Evolutionary conservation across 2,113 vertebrate species (phyloP), one percentile per base, ranked within the genome.

Genomic region (Ophiodon elongatus): DNA sequence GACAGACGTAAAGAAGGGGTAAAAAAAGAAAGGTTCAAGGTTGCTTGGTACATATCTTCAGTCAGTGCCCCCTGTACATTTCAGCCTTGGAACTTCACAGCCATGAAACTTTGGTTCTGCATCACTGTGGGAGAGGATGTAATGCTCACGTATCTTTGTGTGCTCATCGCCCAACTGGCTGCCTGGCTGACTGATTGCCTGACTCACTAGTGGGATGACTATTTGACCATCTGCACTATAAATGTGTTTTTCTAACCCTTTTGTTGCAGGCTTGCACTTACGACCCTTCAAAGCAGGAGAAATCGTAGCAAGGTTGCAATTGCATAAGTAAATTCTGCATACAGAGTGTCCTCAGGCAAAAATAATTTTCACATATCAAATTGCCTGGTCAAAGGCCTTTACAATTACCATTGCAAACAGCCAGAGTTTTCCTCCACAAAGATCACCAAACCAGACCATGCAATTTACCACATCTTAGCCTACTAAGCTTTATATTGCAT

Each of bases 21-120:
- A 67, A 50, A 86, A 79, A 84, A 77, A 64, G 81, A 85, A 79
- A 68, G 81, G 86, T 92, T 93, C 89, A 94, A 93, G 90, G 92
- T 93, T 93, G 90, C 70, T 84, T 84, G 70, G 80, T 78, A 84
- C 89, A 87, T 90, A 91, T 93, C 91, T 93, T 92, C 87, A 92
- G 75, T 90, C 89, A 54, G 82, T 73, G 67, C 56, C 72, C 78
- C 81, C 84, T 76, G 83, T 75, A 89, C 87, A 76, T 86, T 85
- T 83, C 84, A 89, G 91, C 86, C 89, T 92, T 91, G 86, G 84
- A 94, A 93, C 91, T 93, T 91, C 89, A 85, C 89, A 90, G 86
- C 67, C 73, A 76, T 88, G 83, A 88, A 90, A 92, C 82, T 87
- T 90, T 76, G 66, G 80, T 68, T 87, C 80, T 81, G 78, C 84